Evolutionary conservation across 2,113 vertebrate species (phyloP), one percentile per base, ranked within the genome.

Genomic region (Trichomycterus rosablanca): DNA sequence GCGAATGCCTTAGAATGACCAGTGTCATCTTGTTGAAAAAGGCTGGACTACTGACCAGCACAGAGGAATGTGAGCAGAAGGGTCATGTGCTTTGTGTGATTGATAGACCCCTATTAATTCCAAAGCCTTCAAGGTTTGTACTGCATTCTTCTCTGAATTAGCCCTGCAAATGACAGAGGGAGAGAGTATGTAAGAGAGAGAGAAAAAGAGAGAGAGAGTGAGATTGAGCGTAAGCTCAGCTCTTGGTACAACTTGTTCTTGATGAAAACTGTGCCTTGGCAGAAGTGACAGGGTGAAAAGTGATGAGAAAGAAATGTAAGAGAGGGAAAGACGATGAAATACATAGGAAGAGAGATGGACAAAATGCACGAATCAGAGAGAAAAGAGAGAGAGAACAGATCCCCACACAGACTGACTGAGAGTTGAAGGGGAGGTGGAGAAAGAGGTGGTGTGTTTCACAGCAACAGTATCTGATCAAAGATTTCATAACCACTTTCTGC

Each of bases 61-160:
- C 8, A 22, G 19, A 20, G 30, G 54, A 67, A 68, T 72, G 64
- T 63, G 40, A 59, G 54, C 61, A 48, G 59, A 48, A 49, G 55
- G 37, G 35, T 54, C 53, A 37, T 37, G 19, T 66, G 39, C 12
- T 30, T 22, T 23, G 23, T 8, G 52, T 67, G 74, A 79, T 49
- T 76, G 75, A 78, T 74, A 75, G 56, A 62, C 71, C 66, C 71
- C 68, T 72, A 73, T 77, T 76, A 63, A 71, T 75, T 60, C 67
- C 24, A 40, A 58, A 74, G 64, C 57, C 26, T 64, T 49, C 42
- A 66, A 59, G 59, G 61, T 74, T 70, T 82, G 80, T 76, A 78
- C 72, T 79, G 76, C 67, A 67, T 83, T 82, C 67, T 76, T 73
- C 59, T 52, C 66, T 56, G 68, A 78, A 80, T 80, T 74, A 74